A percentile compares a stretch with the other conserved stretches of the same genome.
Conservation (phyloP, 2,888 invertebrate species). For the Sepiola atlantica region DNA sequence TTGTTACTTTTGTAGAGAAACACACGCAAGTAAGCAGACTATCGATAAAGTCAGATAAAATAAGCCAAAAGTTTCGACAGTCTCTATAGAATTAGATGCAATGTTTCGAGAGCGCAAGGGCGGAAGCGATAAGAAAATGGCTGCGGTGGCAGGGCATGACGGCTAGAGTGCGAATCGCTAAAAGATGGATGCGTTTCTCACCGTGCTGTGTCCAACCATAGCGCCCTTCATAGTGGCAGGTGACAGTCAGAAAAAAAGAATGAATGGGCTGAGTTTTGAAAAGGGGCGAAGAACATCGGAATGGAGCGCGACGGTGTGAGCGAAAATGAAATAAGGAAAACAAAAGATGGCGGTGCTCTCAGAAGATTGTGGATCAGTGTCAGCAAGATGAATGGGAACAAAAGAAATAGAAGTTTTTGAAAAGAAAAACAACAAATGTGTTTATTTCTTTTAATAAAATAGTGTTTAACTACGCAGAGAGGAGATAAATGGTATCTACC, state of each 20-base stretch:
- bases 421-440: not conserved
- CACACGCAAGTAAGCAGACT: not conserved
- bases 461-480: too few relatives aligned
- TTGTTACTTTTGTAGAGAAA: not conserved
- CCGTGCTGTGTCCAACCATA: not conserved
- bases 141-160: not conserved
- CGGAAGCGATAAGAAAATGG: conserved; percentile 32
- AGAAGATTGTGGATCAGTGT: not conserved
- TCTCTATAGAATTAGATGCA: not conserved
- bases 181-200: conserved; percentile 14
- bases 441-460: too few relatives aligned
- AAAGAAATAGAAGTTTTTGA: not conserved
- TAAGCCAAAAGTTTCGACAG: not conserved
- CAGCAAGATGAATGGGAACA: too few relatives aligned
- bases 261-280: not conserved
- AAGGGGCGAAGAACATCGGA: not conserved
- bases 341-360: too few relatives aligned
- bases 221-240: not conserved
- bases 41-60: not conserved
- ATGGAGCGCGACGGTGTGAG: too few relatives aligned
- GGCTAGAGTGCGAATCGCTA: not conserved
- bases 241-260: not conserved
- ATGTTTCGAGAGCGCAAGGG: conserved; percentile 1
- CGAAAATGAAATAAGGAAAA: too few relatives aligned
- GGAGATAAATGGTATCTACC: too few relatives aligned